phyloP scores from a whole-genome alignment of 1,140 invertebrate species.

The Ptiloglossa arizonensis region DNA sequence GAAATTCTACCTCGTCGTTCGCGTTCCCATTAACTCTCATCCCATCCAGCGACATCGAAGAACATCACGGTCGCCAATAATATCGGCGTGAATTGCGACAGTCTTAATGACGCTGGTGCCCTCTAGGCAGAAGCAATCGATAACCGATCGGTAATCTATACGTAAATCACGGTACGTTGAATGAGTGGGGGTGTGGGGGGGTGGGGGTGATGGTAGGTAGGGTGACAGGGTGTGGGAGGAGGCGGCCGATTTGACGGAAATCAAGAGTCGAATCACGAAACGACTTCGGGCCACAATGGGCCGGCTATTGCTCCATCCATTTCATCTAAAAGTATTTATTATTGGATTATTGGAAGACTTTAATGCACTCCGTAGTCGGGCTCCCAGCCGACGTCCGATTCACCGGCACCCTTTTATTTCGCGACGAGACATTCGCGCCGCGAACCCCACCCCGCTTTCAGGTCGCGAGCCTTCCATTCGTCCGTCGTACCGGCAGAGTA shows the following conservation, averaged over 20 bases:
- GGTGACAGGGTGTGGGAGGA: not conserved
- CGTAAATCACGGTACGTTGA: conserved; percentile 44
- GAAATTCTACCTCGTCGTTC: not conserved
- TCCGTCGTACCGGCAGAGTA: too few species aligned
- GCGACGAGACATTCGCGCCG: conserved; percentile 33
- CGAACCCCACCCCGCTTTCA: not conserved
- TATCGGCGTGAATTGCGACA: conserved; percentile 46
- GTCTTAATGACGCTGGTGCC: conserved; percentile 49
- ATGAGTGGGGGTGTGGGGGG: too few species aligned
- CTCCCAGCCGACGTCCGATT: not conserved
- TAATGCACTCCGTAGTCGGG: conserved; percentile 53
- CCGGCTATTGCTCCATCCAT: conserved; percentile 47
- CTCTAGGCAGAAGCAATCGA: conserved; percentile 38
- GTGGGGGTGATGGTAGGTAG: too few species aligned
- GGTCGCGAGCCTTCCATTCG: conserved; percentile 31
- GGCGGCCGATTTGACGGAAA: conserved; percentile 34
- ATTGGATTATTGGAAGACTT: conserved; percentile 70
- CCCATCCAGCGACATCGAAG: not conserved
- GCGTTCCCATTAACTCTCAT: not conserved
- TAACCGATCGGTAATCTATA: conserved; percentile 47
- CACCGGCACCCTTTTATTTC: conserved; percentile 31
- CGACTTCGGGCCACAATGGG: conserved; percentile 30
- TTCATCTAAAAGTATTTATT: conserved; percentile 70
- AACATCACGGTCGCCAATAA: conserved; percentile 7
- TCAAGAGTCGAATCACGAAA: conserved; percentile 47